Evolutionary conservation across 2,113 vertebrate species (phyloP).

Genomic region (Pelecanoides urinatrix): DNA sequence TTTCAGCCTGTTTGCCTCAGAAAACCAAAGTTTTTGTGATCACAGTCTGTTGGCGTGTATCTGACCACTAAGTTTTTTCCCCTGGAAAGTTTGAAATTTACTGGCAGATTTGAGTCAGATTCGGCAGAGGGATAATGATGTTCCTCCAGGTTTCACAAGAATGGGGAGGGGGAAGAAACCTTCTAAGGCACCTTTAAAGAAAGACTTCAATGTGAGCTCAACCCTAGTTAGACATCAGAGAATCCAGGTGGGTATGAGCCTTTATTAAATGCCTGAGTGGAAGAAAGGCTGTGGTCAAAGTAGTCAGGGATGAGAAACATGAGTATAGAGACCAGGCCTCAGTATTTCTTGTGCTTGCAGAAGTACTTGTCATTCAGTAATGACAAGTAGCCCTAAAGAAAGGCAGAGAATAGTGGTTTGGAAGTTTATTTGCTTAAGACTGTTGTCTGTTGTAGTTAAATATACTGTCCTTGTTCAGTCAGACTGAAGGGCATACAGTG

Average conservation of each 20-base stretch:
- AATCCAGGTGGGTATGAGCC: not conserved
- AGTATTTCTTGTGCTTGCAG: not conserved
- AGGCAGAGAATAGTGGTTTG: not conserved
- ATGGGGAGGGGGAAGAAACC: not conserved
- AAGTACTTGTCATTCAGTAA: not conserved
- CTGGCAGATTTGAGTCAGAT: not conserved
- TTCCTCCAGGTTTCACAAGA: not conserved
- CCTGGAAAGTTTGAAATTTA: not conserved
- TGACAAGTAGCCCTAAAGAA: not conserved
- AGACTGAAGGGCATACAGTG: not conserved
- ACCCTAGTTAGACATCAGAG: not conserved
- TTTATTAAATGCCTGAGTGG: not conserved
- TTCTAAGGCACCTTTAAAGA: not conserved
- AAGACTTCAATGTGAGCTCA: not conserved
- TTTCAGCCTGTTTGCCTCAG: not conserved
- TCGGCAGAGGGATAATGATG: not conserved
- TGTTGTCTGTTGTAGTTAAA: not conserved
- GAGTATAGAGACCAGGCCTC: not conserved
- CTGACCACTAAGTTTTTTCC: not conserved
- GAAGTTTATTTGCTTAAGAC: not conserved
- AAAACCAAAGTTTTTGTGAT: not conserved
- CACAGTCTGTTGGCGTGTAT: not conserved
- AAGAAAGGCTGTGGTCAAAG: not conserved
- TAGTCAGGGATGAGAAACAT: not conserved
- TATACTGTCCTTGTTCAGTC: not conserved